Evolutionary conservation across 2,888 invertebrate genomes (phyloP).

Genomic region (Drosophila tanythrix): DNA sequence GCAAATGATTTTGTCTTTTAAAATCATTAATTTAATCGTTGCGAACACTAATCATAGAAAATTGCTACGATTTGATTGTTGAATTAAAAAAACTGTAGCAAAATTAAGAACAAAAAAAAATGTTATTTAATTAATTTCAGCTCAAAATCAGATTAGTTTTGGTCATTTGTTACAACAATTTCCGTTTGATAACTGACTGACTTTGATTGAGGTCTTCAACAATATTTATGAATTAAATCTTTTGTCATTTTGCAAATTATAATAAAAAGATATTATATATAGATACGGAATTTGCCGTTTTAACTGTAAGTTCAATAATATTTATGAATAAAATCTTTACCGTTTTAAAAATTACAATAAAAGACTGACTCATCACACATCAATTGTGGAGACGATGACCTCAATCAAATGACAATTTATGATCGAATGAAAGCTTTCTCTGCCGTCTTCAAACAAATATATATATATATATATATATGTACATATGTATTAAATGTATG

Average conservation of each 20-base stretch:
- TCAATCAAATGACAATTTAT: constrained; percentile 51
- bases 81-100: not conserved
- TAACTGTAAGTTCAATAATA: not conserved
- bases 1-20: not conserved
- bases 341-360: not conserved
- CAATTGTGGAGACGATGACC: constrained; percentile 49
- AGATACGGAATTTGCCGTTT: not conserved
- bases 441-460: constrained; percentile 9
- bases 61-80: not conserved
- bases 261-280: not conserved
- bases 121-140: not conserved
- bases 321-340: not conserved
- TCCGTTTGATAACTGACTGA: not conserved
- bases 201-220: not conserved
- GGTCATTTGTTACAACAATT: not conserved
- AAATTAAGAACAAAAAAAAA: not conserved
- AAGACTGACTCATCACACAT: constrained; percentile 27
- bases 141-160: not conserved
- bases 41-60: not conserved
- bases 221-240: not conserved
- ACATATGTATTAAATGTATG: constrained; percentile 21
- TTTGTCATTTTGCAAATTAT: not conserved
- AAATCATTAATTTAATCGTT: constrained; percentile 7
- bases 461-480: not conserved
- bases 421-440: constrained; percentile 45